Conservation (phyloP, 2,113 vertebrate species). For the Pelusios castaneus region DNA sequence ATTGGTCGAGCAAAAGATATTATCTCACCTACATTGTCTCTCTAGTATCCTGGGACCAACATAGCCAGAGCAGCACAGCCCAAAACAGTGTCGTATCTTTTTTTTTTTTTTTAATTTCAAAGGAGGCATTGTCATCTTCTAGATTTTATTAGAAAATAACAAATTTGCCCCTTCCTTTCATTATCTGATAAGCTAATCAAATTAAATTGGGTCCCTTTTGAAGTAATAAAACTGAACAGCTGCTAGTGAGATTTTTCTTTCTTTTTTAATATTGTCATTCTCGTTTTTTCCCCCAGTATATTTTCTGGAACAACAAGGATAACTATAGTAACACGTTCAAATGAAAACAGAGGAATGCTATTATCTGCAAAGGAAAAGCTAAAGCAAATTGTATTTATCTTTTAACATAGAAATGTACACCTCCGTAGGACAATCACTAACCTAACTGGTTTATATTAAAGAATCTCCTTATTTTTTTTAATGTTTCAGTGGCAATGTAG, state of each 20-base stretch:
- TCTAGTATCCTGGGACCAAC: not conserved
- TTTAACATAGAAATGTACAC: not conserved
- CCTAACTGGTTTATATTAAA: not conserved
- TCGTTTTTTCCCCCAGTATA: not conserved
- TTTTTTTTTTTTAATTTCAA: not conserved
- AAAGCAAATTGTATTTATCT: not conserved
- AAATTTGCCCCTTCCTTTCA: not conserved
- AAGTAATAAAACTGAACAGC: not conserved
- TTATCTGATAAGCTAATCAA: not conserved
- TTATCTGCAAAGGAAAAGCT: not conserved
- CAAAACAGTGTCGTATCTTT: not conserved
- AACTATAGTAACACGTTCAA: not conserved
- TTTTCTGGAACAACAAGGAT: not conserved
- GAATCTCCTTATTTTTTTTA: not conserved
- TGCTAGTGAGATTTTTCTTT: not conserved
- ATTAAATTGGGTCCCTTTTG: not conserved
- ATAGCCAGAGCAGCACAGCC: not conserved
- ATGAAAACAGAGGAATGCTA: not conserved
- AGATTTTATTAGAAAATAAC: not conserved
- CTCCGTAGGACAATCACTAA: not conserved
- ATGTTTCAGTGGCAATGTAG: rapidly evolving
- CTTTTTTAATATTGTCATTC: not conserved
- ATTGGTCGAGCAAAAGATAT: not conserved
- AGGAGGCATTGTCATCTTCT: not conserved
- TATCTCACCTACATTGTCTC: not conserved